Conservation (phyloP, 2,797 vertebrate species). For the Orestias chungarensis region DNA sequence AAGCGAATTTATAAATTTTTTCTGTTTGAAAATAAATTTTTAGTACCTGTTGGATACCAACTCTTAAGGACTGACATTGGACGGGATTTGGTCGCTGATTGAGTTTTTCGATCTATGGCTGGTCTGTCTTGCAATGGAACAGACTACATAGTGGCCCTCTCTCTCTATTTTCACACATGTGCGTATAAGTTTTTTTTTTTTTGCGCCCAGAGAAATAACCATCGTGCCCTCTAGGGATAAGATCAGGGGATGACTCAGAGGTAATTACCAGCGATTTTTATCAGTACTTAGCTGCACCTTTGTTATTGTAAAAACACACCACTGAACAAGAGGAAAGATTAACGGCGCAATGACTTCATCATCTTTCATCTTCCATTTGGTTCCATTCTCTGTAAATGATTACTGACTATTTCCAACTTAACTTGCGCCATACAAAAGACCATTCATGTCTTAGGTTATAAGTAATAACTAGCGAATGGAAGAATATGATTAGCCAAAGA, state of each 20-base stretch:
- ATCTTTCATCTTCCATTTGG: constrained; percentile 30
- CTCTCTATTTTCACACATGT: constrained; percentile 25
- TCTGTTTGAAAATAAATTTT: too few relatives aligned
- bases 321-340: constrained; percentile 34
- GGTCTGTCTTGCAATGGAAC: background rate
- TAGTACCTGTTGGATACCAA: too few relatives aligned
- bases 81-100: too few relatives aligned
- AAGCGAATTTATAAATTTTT: too few relatives aligned
- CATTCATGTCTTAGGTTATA: background rate
- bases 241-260: constrained; percentile 66
- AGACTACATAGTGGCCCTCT: constrained; percentile 11
- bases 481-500: background rate
- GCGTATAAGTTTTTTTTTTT: constrained; percentile 28
- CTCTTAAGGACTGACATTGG: too few relatives aligned
- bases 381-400: constrained; percentile 29
- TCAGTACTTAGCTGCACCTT: constrained; percentile 54
- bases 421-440: background rate
- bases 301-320: constrained; percentile 54
- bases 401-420: constrained; percentile 7
- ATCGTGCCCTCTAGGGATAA: constrained; percentile 60
- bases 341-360: constrained; percentile 27
- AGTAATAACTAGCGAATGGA: background rate
- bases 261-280: constrained; percentile 66
- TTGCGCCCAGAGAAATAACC: constrained; percentile 60
- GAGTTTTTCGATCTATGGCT: too few relatives aligned